Evolutionary conservation across 2,797 vertebrate genomes (phyloP).

Genomic region (Acanthiza pusilla): DNA sequence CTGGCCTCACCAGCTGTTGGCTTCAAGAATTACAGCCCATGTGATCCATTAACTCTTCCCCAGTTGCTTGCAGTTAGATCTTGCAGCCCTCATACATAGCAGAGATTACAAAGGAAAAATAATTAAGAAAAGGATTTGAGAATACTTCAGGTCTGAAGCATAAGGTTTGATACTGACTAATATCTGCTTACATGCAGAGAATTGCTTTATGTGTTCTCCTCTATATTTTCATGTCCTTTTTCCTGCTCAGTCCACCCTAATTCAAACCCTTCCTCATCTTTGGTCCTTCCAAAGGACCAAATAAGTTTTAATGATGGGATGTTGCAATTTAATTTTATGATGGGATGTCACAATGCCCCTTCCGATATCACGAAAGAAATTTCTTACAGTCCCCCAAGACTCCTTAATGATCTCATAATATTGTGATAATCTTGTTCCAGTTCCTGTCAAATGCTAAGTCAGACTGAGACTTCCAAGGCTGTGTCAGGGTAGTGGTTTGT

Average conservation of each 20-base stretch:
- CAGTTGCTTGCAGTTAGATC: not conserved
- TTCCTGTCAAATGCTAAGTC: not conserved
- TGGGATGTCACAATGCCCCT: not conserved
- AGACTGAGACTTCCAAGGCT: not conserved
- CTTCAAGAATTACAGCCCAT: not conserved
- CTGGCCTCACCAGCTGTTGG: not conserved
- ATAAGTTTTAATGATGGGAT: too few species aligned
- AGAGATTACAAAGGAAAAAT: not conserved
- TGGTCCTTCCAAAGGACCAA: not conserved
- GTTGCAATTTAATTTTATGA: not conserved
- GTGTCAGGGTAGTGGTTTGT: not conserved
- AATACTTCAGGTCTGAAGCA: not conserved
- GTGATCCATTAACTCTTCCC: not conserved
- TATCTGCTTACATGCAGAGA: not conserved
- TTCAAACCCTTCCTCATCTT: not conserved
- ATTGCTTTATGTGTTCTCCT: not conserved
- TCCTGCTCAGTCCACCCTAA: not conserved
- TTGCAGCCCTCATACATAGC: not conserved
- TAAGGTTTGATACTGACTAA: not conserved
- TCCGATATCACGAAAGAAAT: not conserved
- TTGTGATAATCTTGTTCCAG: not conserved
- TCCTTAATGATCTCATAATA: not conserved
- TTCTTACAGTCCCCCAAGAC: not conserved
- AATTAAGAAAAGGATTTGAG: not conserved
- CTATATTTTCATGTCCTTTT: not conserved